These are phyloP conservation scores for Temnothorax rugatulus DNA, from an alignment of 2,888 invertebrate species.

Conservation along the genomic window DNA sequence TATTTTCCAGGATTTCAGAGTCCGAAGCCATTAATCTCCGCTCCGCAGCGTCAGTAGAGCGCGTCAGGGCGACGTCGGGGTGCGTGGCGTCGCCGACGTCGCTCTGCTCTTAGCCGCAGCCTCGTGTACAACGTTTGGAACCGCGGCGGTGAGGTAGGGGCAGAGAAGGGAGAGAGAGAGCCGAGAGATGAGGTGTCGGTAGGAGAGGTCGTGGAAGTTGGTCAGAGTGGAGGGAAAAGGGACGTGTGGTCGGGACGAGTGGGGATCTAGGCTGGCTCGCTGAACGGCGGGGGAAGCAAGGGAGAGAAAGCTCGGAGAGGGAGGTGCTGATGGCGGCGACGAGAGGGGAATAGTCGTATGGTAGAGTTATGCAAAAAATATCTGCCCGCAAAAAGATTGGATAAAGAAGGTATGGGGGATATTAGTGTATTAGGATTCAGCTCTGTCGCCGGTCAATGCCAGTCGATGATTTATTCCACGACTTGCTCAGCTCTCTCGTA, in stretches of 20 bases:
- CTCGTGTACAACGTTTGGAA: conserved; percentile 68
- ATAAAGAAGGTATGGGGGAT: conserved; percentile 60
- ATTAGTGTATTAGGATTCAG: conserved; percentile 57
- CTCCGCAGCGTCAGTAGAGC: conserved; percentile 84
- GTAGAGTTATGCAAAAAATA: conserved; percentile 72
- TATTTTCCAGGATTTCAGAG: conserved; percentile 86
- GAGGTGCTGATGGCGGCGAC: conserved; percentile 70
- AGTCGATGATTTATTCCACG: conserved; percentile 31
- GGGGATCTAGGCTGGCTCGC: conserved; percentile 64
- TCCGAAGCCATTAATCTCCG: conserved; percentile 86
- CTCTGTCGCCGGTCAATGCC: conserved; percentile 1
- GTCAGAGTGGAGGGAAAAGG: conserved; percentile 61
- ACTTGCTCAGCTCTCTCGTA: background rate
- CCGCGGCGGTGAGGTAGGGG: conserved; percentile 55
- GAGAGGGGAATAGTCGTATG: conserved; percentile 61
- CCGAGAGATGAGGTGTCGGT: conserved; percentile 67
- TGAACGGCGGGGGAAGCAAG: conserved; percentile 59
- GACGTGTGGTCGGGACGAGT: conserved; percentile 50
- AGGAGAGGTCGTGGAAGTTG: conserved; percentile 66
- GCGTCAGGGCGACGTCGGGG: conserved; percentile 85
- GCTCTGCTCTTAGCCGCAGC: conserved; percentile 78
- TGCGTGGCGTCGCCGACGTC: conserved; percentile 80
- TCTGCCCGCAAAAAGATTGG: conserved; percentile 65
- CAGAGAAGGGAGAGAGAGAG: conserved; percentile 57
- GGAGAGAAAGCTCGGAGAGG: conserved; percentile 56